Base-by-base conservation (phyloP, 37 sponge, comb jelly and placozoan genomes). In the Hormiphora californensis region DNA sequence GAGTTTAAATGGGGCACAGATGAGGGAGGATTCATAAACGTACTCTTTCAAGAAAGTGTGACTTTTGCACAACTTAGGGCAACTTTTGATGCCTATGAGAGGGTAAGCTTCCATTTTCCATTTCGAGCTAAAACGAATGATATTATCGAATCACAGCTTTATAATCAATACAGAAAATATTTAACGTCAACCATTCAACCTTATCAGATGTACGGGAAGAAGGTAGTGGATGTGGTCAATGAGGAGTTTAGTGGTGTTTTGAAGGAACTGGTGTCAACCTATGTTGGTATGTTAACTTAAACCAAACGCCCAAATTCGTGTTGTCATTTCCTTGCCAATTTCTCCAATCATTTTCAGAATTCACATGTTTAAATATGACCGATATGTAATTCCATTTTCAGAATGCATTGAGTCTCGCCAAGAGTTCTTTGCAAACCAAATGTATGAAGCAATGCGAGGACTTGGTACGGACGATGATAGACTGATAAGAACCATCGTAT, bases 361-460 rank as follows among this genome's bases (percentile, higher is more conserved):
- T n/a, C n/a, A n/a, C n/a, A n/a, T n/a, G n/a, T n/a, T n/a, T n/a
- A n/a, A n/a, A n/a, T n/a, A n/a, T n/a, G n/a, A n/a, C n/a, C n/a
- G n/a, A n/a, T n/a, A n/a, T n/a, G n/a, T n/a, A n/a, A n/a, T n/a
- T n/a, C n/a, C n/a, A n/a, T n/a, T 73, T 30, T 4, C 81, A 73
- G 81, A 73, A 36, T 73, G 81, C 81, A 41, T 73, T 28, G 43
- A 43, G 23, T 73, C 81, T 4, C 8, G 81, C 17, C 81, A 73
- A 40, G 81, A 73, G 46, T 73, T 73, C 23, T 73, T 32, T 41
- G 81, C 81, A 36, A 73, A 73, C 43, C 81, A 73, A 36, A 73
- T 73, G 81, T 73, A 73, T 41, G 81, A 73, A 19, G 81, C 81
- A 41, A 73, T 73, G 81, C 12, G 81, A 41, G 81, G 81, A n/a